Evolutionary conservation across 2,113 vertebrate species (phyloP), one percentile per base, ranked within the genome.

Genomic region (Elanoides forficatus): DNA sequence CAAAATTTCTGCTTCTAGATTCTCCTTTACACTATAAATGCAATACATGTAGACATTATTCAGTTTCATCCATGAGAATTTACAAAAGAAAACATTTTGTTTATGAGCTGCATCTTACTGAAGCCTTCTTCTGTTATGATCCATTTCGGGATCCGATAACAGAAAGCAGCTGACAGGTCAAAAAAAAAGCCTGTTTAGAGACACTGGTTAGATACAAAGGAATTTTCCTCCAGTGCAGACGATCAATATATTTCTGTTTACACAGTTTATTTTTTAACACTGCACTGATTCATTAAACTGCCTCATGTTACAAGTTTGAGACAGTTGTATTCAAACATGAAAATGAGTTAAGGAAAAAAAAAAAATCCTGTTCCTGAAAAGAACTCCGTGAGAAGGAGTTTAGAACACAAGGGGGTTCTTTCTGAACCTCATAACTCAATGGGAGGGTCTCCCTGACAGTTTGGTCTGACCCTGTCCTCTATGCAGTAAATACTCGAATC

Each of bases 181-280:
- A 11, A 76, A 50, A 26, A 50, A 26, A 50, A 55, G 11, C 4
- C 30, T 43, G 15, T 18, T 81, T 3, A 55, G 52, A 73, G 26
- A 17, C 26, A 36, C 29, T 34, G 22, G 26, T 27, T 38, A 68
- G 65, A 16, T 38, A 45, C 7, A 55, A 25, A 68, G 43, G 53
- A 29, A 32, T 26, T 70, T 36, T 76, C 34, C 53, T 50, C 16
- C 80, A 70, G 26, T 53, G 67, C 25, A 70, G 10, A 27, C 32
- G 65, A 91, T 94, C 62, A 86, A 50, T 59, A 78, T 27, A 21
- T 52, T 80, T 50, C 79, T 95, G 71, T 73, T 84, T 83, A 88
- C 42, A 89, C 38, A 87, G 76, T 70, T 92, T 95, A 68, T 83
- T 88, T 95, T 95, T 92, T 88, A 71, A 80, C 78, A 25, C 74